phyloP scores from a whole-genome alignment of 2,888 invertebrate genomes.

The Folsomia manolachei region DNA sequence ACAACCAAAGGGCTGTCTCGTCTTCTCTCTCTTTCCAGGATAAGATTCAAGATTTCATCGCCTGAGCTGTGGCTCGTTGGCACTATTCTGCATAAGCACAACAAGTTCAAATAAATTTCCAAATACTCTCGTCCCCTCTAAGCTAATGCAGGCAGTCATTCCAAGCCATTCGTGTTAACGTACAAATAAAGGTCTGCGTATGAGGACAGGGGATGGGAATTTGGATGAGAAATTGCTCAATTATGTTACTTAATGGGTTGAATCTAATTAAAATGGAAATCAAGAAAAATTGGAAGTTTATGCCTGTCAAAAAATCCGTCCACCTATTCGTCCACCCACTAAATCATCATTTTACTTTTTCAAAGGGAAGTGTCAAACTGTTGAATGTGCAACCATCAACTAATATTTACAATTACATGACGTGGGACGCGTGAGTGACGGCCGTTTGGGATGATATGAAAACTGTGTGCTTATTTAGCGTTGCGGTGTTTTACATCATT shows the following conservation, averaged over 20 bases:
- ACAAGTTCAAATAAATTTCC: background rate
- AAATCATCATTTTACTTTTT: background rate
- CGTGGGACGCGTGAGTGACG: background rate
- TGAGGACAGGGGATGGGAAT: slow-evolving; percentile 14
- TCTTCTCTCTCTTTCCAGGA: background rate
- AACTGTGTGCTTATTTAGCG: background rate
- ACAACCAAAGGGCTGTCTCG: slow-evolving; percentile 19
- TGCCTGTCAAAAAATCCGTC: background rate
- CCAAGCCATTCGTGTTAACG: too few species aligned
- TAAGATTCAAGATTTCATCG: slow-evolving; percentile 4
- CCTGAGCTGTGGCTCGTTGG: background rate
- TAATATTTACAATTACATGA: background rate
- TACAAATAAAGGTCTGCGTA: too few species aligned
- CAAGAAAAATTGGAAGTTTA: slow-evolving; percentile 38
- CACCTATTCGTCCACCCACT: background rate
- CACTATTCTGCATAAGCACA: slow-evolving; percentile 3
- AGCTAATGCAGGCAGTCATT: slow-evolving; percentile 5
- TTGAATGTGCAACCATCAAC: too few species aligned
- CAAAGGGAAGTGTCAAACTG: background rate
- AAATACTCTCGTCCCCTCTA: background rate
- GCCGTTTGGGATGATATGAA: background rate
- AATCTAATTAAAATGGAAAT: slow-evolving; percentile 47
- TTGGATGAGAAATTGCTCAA: slow-evolving; percentile 43
- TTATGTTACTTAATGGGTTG: slow-evolving; percentile 44
- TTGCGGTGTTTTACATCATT: too few species aligned